phyloP scores from a whole-genome alignment of 2,888 invertebrate genomes.

The Selenia dentaria region DNA sequence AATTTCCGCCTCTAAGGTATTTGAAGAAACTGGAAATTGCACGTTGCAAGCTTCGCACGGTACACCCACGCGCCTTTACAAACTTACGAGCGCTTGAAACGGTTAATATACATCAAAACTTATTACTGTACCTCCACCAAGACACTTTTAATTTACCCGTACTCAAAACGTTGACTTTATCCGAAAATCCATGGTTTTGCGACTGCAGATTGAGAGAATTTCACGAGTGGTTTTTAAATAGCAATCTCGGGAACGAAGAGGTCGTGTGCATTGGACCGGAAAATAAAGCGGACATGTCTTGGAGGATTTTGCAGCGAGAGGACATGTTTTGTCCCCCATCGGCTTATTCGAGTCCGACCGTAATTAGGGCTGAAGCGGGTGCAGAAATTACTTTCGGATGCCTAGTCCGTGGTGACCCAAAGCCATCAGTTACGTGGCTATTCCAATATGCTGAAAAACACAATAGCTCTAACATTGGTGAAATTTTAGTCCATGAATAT shows the following conservation, averaged over 20 bases:
- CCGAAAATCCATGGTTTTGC: constrained; percentile 95
- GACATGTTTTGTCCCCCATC: constrained; percentile 93
- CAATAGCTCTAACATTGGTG: constrained; percentile 63
- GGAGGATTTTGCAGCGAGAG: constrained; percentile 89
- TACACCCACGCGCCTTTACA: constrained; percentile 91
- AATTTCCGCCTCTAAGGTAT: constrained; percentile 92
- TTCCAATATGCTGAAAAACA: constrained; percentile 85
- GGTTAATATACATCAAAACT: constrained; percentile 92
- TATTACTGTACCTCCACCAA: constrained; percentile 87
- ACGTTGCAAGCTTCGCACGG: constrained; percentile 88
- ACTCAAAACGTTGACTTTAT: constrained; percentile 91
- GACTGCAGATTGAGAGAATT: constrained; percentile 94
- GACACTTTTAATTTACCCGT: constrained; percentile 73
- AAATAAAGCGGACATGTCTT: constrained; percentile 86
- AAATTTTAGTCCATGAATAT: constrained; percentile 60
- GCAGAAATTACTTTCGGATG: constrained; percentile 93
- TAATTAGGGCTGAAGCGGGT: constrained; percentile 89
- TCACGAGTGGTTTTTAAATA: constrained; percentile 91
- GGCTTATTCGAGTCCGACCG: constrained; percentile 84
- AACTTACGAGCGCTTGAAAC: constrained; percentile 91
- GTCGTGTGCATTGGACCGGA: constrained; percentile 89
- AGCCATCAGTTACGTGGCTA: constrained; percentile 92
- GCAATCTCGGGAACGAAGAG: constrained; percentile 90
- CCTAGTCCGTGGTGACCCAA: constrained; percentile 91
- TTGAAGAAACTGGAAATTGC: constrained; percentile 92